phyloP scores from a whole-genome alignment of 2,113 vertebrate genomes.

The Syrrhaptes paradoxus region DNA sequence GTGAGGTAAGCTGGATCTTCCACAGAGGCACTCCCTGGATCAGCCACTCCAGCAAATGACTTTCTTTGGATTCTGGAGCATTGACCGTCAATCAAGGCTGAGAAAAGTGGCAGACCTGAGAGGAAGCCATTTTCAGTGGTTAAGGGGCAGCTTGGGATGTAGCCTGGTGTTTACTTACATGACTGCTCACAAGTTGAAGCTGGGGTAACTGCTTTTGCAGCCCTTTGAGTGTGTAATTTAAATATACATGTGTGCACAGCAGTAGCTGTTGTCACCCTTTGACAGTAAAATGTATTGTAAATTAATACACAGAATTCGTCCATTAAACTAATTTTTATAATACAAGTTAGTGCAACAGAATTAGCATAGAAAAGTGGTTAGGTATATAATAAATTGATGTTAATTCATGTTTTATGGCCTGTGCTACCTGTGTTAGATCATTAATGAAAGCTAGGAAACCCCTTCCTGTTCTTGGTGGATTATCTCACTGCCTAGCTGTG shows the following conservation, averaged over 20 bases:
- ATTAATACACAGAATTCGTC: background rate
- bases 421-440: background rate
- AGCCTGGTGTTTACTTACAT: background rate
- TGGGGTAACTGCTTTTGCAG: background rate
- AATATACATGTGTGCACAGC: background rate
- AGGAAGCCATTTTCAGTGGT: background rate
- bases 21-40: background rate
- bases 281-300: background rate
- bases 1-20: background rate
- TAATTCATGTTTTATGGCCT: background rate
- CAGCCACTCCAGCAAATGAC: background rate
- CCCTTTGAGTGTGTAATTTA: background rate
- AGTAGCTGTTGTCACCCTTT: background rate
- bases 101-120: background rate
- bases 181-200: background rate
- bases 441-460: background rate
- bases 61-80: background rate
- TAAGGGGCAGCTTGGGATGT: background rate
- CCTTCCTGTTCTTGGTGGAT: background rate
- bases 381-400: background rate
- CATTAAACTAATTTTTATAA: background rate
- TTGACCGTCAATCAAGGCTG: background rate
- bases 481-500: background rate
- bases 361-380: background rate
- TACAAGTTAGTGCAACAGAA: background rate